phyloP scores from a whole-genome alignment of 2,888 invertebrate species.

The Rotaria macrura region DNA sequence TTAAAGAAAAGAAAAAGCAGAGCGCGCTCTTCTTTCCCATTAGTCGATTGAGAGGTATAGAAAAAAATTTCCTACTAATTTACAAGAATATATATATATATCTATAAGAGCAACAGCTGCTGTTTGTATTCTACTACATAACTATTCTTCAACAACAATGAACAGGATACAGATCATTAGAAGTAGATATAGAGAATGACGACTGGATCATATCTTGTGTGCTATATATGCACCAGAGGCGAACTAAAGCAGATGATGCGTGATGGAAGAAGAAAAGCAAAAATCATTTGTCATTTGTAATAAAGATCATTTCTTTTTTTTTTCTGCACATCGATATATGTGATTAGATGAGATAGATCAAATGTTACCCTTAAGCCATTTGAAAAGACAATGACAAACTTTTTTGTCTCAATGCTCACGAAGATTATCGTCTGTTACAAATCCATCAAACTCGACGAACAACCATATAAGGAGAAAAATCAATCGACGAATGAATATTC shows the following conservation, averaged over 20 bases:
- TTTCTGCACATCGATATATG: background rate
- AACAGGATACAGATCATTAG: slow-evolving; percentile 15
- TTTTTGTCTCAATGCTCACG: background rate
- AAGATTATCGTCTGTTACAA: background rate
- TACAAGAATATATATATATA: background rate
- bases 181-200: background rate
- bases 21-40: background rate
- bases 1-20: background rate
- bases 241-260: background rate
- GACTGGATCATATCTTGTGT: background rate
- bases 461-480: too few species aligned
- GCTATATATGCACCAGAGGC: background rate
- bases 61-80: background rate
- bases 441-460: too few species aligned
- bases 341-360: background rate
- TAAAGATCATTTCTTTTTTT: background rate
- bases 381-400: background rate
- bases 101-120: background rate
- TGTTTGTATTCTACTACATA: background rate
- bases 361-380: background rate
- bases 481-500: too few species aligned
- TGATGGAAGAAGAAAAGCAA: background rate
- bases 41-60: background rate
- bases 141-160: slow-evolving; percentile 3
- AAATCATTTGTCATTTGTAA: background rate